Evolutionary conservation across 2,888 invertebrate species (phyloP).

Genomic region (Ceramica pisi): DNA sequence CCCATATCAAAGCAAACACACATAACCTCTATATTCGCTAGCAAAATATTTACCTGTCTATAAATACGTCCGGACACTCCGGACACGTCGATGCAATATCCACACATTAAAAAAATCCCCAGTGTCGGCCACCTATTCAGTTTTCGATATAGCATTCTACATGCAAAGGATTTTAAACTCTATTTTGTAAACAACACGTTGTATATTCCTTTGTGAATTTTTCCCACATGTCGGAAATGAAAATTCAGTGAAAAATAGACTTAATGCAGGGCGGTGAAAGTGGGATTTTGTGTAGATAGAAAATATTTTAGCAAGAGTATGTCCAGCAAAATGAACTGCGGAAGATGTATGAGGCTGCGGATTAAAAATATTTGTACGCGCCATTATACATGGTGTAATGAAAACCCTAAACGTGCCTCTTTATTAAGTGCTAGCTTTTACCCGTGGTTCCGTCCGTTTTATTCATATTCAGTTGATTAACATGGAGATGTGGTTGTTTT

Average conservation of each 20-base stretch:
- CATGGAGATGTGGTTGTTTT: conserved; percentile 21
- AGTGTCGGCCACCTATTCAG: conserved; percentile 78
- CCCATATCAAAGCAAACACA: conserved; percentile 24
- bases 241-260: conserved; percentile 54
- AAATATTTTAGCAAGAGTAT: conserved; percentile 78
- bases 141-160: conserved; percentile 66
- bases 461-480: conserved; percentile 45
- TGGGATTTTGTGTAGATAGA: conserved; percentile 60
- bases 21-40: conserved; percentile 51
- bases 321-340: conserved; percentile 89
- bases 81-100: conserved; percentile 81
- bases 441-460: conserved; percentile 50
- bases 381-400: conserved; percentile 90
- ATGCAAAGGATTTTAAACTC: conserved; percentile 58
- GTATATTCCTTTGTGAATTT: conserved; percentile 54
- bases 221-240: conserved; percentile 17
- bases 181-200: fast-evolving
- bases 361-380: conserved; percentile 91
- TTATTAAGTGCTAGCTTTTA: conserved; percentile 82
- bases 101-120: conserved; percentile 81
- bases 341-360: conserved; percentile 89
- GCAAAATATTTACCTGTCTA: conserved; percentile 80
- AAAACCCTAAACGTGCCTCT: conserved; percentile 87
- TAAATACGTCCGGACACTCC: conserved; percentile 74
- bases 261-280: conserved; percentile 58